Base-by-base conservation (phyloP, 2,888 invertebrate genomes). In the Metellina segmentata region DNA sequence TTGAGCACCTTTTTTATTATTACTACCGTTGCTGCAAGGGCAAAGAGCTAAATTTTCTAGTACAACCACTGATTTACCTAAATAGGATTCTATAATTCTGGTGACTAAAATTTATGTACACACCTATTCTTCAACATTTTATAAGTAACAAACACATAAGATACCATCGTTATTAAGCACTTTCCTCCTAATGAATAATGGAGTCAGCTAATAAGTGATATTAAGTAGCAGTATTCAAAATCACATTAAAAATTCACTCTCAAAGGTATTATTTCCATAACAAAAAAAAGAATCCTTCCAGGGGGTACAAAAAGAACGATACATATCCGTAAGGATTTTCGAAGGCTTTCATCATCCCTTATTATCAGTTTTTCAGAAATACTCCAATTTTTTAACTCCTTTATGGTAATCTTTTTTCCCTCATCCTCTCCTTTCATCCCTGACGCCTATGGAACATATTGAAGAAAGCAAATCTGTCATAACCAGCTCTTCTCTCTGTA, bases 401-500 rank as follows among this genome's bases (percentile, higher is more conserved):
- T 88, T 81, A 69, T 70, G 19, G 48, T 11, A n/a, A 16, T 61
- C n/a, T 75, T 85, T 77, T 69, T 49, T 53, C 48, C n/a, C 16
- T 48, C 81, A 19, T 48, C 81, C 74, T 74, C 53, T 52, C 16
- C 61, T 69, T 71, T 51, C 20, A 53, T 61, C 51, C 78, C 74
- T 81, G 81, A 88, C 81, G 88, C 89, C 71, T 49, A 16, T 19
- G 53, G 83, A 89, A 89, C 89, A 89, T 83, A 83, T 89, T 89
- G 83, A 89, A 89, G 89, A 82, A 89, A 89, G 83, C 89, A 79
- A 78, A 89, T 89, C 89, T 89, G 89, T 89, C 89, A 89, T 89
- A 89, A 83, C 70, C 89, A 89, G 81, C 77, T 78, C 71, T 48
- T 70, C 82, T 34, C 52, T 78, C 61, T 89, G 83, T 82, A 83